phyloP scores from a whole-genome alignment of 1,140 invertebrate species.

The Daktulosphaira vitifoliae region DNA sequence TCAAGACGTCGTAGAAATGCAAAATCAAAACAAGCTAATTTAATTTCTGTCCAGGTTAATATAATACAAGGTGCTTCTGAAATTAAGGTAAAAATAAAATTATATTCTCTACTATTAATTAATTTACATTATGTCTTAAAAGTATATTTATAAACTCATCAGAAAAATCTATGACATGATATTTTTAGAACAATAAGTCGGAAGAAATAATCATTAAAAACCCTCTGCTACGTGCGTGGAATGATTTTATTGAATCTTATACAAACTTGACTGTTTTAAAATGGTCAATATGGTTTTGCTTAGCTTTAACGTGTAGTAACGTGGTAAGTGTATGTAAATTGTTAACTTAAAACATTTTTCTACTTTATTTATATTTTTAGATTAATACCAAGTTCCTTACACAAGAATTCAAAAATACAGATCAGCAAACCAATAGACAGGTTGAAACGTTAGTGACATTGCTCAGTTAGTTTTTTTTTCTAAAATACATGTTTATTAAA shows the following conservation, averaged over 20 bases:
- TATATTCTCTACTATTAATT: no score
- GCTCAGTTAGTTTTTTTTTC: constrained; percentile 1
- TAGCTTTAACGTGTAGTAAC: constrained; percentile 5
- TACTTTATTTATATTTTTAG: no score
- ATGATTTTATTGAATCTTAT: constrained; percentile 24
- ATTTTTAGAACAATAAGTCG: no score
- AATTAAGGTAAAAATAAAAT: no score
- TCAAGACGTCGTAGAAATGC: background rate
- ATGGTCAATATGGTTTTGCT: constrained; percentile 32
- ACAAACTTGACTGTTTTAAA: constrained; percentile 21
- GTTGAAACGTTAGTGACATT: background rate
- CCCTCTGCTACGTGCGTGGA: background rate
- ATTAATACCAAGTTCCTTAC: background rate
- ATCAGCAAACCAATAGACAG: background rate
- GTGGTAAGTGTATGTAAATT: background rate
- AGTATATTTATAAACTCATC: no score
- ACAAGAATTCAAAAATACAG: background rate
- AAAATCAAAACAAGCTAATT: background rate
- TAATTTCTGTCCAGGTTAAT: no score
- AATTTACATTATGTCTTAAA: no score
- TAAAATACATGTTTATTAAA: no score
- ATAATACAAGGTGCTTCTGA: no score
- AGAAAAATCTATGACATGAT: no score
- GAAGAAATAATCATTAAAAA: no score
- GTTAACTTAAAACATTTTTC: no score